These are phyloP conservation scores for Donacobius atricapilla DNA, from an alignment of 2,113 vertebrate genomes.

Conservation along the genomic window DNA sequence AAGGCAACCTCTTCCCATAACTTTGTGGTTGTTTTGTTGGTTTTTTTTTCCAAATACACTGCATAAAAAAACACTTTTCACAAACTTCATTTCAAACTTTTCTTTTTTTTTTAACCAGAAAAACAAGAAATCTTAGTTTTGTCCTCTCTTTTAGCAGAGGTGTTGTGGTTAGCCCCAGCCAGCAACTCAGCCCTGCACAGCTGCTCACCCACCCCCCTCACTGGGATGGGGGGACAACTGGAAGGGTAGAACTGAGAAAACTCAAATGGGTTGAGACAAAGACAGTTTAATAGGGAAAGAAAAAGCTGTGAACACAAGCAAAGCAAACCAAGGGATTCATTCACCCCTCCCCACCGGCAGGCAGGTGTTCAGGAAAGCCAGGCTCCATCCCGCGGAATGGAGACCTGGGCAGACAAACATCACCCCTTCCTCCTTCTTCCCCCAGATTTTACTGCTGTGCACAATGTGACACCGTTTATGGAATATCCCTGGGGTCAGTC, in stretches of 20 bases:
- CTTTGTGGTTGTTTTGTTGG: background rate
- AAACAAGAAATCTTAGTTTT: background rate
- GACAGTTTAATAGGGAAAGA: background rate
- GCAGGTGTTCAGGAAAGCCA: background rate
- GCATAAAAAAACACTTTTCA: background rate
- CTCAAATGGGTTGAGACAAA: background rate
- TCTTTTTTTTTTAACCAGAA: background rate
- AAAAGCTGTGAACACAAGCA: background rate
- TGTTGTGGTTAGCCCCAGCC: background rate
- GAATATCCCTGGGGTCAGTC: background rate
- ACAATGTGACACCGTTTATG: accelerated
- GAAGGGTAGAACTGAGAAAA: background rate
- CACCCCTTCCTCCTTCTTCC: background rate
- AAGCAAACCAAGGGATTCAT: background rate
- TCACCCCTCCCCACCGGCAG: background rate
- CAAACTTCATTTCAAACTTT: background rate
- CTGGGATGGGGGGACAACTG: accelerated
- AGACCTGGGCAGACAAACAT: background rate
- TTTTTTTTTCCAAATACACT: background rate
- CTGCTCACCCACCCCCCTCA: accelerated
- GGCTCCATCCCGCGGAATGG: accelerated
- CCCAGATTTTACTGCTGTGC: background rate
- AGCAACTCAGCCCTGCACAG: background rate
- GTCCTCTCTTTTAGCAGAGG: background rate
- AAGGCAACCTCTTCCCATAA: background rate